Base-by-base conservation (phyloP, 2,888 invertebrate species). In the Phortica magna region DNA sequence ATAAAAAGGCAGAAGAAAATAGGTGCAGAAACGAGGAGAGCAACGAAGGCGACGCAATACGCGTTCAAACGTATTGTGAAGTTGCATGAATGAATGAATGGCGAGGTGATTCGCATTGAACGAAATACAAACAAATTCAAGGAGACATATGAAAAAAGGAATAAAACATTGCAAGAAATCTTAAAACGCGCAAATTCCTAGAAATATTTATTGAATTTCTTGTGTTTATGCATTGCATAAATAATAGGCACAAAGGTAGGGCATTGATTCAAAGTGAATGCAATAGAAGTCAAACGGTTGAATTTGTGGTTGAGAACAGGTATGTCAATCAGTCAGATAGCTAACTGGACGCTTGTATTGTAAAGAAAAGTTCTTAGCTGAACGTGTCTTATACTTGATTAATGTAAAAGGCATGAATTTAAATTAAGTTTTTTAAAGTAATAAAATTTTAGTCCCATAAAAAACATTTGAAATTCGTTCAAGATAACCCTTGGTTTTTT, bases 91-190 rank as follows among this genome's bases (percentile, higher is more conserved):
- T 68, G 68, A 68, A 41, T 39, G 42, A 41, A 65, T n/a, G 12
- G 14, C 59, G 17, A 9, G 19, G 39, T 64, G 64, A 64, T 39
- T 31, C 31, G 31, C 5, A 1, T 31, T 31, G 31, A 31, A 31
- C 31, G 31, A 31, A 31, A 31, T 31, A 31, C 31, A 31, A 31
- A 31, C 31, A 31, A 31, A 31, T 31, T 31, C 31, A 53, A 53
- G 53, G 53, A n/a, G n/a, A 53, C 10, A 10, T 14, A n/a, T n/a
- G 53, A 53, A 53, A 53, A 10, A 53, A n/a, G 2, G 53, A 19
- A 42, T 19, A 68, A 68, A 48, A 39, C 68, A 22, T 68, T 65
- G 31, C 41, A 43, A 19, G 17, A 68, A 68, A 68, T 68, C 68
- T 39, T 43, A 68, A 22, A 22, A 48, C 43, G 39, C 2, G 39